Evolutionary conservation across 2,113 vertebrate species (phyloP).

Genomic region (Amphiprion ocellaris): DNA sequence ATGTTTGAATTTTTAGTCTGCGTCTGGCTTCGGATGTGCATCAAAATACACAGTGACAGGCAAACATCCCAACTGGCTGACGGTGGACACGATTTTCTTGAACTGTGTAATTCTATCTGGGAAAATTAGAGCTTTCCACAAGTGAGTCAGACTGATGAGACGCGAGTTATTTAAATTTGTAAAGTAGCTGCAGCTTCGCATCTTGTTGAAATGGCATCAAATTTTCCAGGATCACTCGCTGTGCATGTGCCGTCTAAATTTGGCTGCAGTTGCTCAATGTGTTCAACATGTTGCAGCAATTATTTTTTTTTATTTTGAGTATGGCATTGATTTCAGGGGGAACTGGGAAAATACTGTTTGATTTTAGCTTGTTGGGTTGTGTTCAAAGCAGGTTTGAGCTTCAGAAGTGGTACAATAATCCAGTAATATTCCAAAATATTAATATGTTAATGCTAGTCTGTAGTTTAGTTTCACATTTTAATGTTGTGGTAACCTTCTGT

Average conservation of each 20-base stretch:
- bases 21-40: constrained; percentile 10
- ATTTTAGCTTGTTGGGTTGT: not conserved
- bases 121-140: not conserved
- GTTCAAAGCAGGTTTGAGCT: too few relatives aligned
- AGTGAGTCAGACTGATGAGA: not conserved
- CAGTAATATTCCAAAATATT: too few relatives aligned
- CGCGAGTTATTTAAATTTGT: too few relatives aligned
- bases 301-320: not conserved
- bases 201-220: not conserved
- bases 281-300: not conserved
- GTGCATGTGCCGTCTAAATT: not conserved
- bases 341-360: not conserved
- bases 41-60: constrained; percentile 18
- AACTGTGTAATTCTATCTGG: not conserved
- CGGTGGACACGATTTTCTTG: not conserved
- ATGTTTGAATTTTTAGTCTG: constrained; percentile 32
- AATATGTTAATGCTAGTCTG: too few relatives aligned
- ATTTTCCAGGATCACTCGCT: too few relatives aligned
- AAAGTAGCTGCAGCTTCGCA: not conserved
- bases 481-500: not conserved
- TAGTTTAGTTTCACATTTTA: too few relatives aligned
- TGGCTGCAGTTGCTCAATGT: not conserved
- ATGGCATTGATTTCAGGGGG: not conserved
- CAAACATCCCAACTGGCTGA: not conserved
- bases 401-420: too few relatives aligned